Evolutionary conservation across 2,113 vertebrate species (phyloP).

Genomic region (Phodopus roborovskii): DNA sequence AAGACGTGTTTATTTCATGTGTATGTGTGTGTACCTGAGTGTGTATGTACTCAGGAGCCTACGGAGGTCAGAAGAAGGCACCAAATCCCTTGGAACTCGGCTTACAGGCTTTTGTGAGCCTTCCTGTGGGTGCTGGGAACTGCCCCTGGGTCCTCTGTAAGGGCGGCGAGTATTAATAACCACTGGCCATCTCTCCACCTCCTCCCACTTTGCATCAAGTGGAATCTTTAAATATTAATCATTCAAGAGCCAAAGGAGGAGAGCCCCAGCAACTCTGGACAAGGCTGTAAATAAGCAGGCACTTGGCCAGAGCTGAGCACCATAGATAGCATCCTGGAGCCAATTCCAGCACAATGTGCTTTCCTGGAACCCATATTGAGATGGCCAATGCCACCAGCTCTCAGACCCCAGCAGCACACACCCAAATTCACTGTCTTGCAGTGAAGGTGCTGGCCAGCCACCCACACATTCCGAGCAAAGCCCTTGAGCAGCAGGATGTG

Average conservation of each 20-base stretch:
- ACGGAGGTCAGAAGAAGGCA: background rate
- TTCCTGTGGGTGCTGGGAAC: background rate
- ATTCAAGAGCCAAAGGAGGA: conserved; percentile 53
- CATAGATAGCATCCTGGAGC: background rate
- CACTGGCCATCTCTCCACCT: background rate
- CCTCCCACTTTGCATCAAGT: background rate
- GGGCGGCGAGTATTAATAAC: background rate
- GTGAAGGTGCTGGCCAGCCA: background rate
- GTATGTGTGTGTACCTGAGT: background rate
- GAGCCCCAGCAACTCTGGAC: background rate
- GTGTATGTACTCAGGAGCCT: background rate
- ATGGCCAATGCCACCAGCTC: background rate
- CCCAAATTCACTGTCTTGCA: background rate
- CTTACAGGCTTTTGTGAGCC: background rate
- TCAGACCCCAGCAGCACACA: background rate
- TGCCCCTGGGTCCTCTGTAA: background rate
- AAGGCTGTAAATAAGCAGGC: conserved; percentile 17
- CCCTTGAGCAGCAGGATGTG: background rate
- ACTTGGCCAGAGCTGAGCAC: background rate
- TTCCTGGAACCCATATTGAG: conserved; percentile 10
- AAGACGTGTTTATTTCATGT: background rate
- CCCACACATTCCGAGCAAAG: background rate
- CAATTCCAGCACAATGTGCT: background rate
- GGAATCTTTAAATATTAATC: conserved; percentile 56
- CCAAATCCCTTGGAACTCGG: background rate